These are phyloP conservation scores for Polia nebulosa DNA, from an alignment of 2,888 invertebrate species.

Conservation along the genomic window DNA sequence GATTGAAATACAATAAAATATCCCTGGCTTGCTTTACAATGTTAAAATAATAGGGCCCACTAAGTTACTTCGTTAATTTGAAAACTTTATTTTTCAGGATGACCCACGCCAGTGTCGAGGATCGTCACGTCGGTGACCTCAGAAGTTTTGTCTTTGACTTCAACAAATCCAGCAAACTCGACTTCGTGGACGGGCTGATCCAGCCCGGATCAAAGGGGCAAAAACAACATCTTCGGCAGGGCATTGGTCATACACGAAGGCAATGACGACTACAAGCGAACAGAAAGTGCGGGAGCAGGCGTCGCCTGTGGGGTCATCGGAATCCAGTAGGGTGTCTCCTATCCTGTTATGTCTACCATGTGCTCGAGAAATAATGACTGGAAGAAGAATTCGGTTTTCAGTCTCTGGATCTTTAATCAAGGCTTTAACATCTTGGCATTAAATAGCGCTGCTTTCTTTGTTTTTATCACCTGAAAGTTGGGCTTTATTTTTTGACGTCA, in stretches of 20 bases:
- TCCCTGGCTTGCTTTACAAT: background rate
- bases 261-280: constrained; percentile 94
- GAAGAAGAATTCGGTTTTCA: background rate
- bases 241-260: constrained; percentile 94
- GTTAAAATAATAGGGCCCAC: background rate
- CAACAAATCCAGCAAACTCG: constrained; percentile 90
- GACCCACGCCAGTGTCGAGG: constrained; percentile 92
- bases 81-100: constrained; percentile 84
- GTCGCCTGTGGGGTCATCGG: constrained; percentile 96
- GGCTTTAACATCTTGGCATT: background rate
- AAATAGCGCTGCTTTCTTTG: constrained; percentile 1
- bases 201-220: constrained; percentile 92
- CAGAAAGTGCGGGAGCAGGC: constrained; percentile 96
- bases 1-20: background rate
- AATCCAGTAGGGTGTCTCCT: constrained; percentile 91
- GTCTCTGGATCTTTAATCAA: background rate
- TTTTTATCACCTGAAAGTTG: background rate
- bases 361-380: constrained; percentile 34
- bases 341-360: constrained; percentile 40
- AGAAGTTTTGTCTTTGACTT: constrained; percentile 94
- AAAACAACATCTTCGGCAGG: constrained; percentile 93
- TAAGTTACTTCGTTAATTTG: background rate
- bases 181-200: constrained; percentile 92
- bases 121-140: constrained; percentile 96
- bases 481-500: background rate